Evolutionary conservation across 1,140 invertebrate genomes (phyloP), one percentile per base, ranked within the genome.

Genomic region (Callitettix versicolor): DNA sequence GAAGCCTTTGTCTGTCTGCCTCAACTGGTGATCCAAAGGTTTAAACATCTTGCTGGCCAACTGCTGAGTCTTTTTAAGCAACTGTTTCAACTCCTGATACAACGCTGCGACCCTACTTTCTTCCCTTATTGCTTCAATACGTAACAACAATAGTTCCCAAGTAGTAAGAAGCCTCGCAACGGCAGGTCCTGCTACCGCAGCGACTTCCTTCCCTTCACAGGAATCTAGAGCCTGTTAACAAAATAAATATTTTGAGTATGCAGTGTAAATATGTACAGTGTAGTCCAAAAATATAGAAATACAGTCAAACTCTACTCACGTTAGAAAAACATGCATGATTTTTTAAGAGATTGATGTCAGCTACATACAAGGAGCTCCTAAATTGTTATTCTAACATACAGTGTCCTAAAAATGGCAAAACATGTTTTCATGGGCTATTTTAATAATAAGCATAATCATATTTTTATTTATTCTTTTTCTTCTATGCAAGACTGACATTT

Each of bases 81-180:
- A n/a, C 11, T 42, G 38, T 41, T 24, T 40, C 21, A 44, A 5
- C 22, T 43, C 51, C 4, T 20, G 17, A 24, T 53, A 44, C 17
- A 44, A 36, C 4, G 38, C 15, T 42, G 51, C 20, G 18, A 44
- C 51, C 11, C 21, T 33, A 15, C 38, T 30, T 15, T 42, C 24
- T 20, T 41, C 7, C 40, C 40, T 56, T n/a, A 56, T n/a, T 46
- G 36, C 18, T 21, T 56, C 50, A 4, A 51, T 49, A 14, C 58
- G 42, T 41, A 59, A 38, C 33, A 59, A 20, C 2, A 59, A 26
- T 6, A 56, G 43, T 30, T 59, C 48, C 58, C 58, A 59, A 40
- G 51, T 26, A 9, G 54, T 53, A 20, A 59, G 40, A 3, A 59
- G 36, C 14, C 58, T 53, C 1, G 54, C 49, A 2, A 59, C 38